Evolutionary conservation across 2,888 invertebrate genomes (phyloP).

Genomic region (Acleris literana): DNA sequence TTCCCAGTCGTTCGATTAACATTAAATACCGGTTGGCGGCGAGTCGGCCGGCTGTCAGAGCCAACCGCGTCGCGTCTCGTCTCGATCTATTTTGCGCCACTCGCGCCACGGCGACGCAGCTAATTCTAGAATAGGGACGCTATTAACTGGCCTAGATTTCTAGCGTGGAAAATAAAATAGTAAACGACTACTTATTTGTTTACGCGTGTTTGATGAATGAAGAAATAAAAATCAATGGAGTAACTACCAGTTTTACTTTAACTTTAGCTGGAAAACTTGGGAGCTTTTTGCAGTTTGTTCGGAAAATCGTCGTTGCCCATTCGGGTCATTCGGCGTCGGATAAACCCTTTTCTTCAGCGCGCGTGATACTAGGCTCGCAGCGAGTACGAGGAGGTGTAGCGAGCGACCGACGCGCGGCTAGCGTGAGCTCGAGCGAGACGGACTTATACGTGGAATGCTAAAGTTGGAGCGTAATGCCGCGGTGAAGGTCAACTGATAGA

Average conservation of each 20-base stretch:
- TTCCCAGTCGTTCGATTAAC: conserved; percentile 37
- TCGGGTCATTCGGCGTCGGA: conserved; percentile 78
- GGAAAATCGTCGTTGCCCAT: conserved; percentile 76
- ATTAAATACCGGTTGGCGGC: conserved; percentile 44
- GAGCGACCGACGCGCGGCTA: conserved; percentile 51
- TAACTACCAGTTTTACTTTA: conserved; percentile 34
- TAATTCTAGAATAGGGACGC: conserved; percentile 66
- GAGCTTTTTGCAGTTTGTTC: conserved; percentile 53
- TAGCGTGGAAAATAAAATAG: conserved; percentile 48
- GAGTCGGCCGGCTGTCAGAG: conserved; percentile 33
- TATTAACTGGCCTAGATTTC: conserved; percentile 71
- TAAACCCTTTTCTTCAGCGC: conserved; percentile 84
- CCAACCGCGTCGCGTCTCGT: conserved; percentile 39
- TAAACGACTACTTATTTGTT: conserved; percentile 34
- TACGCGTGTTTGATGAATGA: conserved; percentile 35
- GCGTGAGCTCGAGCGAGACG: conserved; percentile 63
- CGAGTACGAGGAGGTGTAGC: conserved; percentile 62
- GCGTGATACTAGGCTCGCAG: conserved; percentile 81
- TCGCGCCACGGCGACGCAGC: conserved; percentile 56
- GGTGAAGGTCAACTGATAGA: conserved; percentile 81
- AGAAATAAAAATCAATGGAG: conserved; percentile 31
- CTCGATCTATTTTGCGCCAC: conserved; percentile 67
- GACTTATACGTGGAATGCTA: conserved; percentile 70
- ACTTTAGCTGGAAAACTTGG: conserved; percentile 64
- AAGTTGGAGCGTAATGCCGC: conserved; percentile 60